phyloP scores from a whole-genome alignment of 1,140 invertebrate genomes.

The Arion vulgaris region DNA sequence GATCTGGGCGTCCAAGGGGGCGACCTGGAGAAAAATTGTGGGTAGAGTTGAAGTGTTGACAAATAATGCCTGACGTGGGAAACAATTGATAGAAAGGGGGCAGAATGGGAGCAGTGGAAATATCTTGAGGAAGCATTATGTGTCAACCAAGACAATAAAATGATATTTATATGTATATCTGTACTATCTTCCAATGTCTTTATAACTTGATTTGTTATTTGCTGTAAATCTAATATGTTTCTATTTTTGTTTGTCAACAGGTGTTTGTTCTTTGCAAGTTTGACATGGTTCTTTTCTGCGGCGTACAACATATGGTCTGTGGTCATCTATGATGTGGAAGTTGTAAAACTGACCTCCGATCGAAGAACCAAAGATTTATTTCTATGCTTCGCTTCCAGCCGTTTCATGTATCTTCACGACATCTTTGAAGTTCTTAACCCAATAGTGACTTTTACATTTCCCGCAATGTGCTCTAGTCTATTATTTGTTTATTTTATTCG shows the following conservation, averaged over 20 bases:
- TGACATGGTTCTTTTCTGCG: conserved; percentile 61
- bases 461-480: conserved; percentile 19
- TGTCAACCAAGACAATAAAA: no score
- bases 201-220: no score
- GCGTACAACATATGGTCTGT: conserved; percentile 65
- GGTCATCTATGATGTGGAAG: conserved; percentile 50
- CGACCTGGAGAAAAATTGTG: no score
- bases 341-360: neutral
- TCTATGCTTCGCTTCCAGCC: conserved; percentile 48
- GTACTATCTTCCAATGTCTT: no score
- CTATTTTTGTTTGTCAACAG: conserved; percentile 20
- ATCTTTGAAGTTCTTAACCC: conserved; percentile 52
- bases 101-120: no score
- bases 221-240: no score
- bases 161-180: no score
- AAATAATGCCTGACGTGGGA: no score
- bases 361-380: neutral
- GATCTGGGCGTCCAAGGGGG: no score
- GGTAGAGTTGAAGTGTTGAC: no score
- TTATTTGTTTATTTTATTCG: conserved; percentile 41
- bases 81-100: no score
- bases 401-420: conserved; percentile 50
- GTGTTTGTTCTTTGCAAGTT: conserved; percentile 60
- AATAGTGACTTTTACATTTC: conserved; percentile 52
- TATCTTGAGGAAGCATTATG: no score